phyloP scores from a whole-genome alignment of 2,113 vertebrate species.

The Nymphicus hollandicus region DNA sequence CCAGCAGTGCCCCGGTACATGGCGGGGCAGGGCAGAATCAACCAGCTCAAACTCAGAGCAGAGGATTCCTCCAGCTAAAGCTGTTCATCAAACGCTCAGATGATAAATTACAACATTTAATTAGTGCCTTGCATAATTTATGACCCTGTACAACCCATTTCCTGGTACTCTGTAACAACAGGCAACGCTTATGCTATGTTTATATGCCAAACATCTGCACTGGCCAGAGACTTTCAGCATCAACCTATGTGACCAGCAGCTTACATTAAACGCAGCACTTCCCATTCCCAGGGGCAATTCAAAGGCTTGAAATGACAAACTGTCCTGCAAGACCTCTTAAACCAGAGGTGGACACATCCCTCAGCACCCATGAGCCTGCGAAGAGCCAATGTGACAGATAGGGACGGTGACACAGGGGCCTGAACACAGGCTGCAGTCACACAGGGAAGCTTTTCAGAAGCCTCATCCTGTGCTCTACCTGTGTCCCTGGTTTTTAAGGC shows the following conservation, averaged over 20 bases:
- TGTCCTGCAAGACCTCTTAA: neutral
- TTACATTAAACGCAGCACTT: neutral
- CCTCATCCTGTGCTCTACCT: neutral
- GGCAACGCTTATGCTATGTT: neutral
- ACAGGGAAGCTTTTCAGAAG: neutral
- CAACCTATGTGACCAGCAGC: neutral
- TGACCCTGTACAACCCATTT: neutral
- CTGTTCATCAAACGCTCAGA: neutral
- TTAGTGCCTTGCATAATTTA: slow-evolving; percentile 50
- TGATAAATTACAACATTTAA: slow-evolving; percentile 47
- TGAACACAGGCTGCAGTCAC: neutral
- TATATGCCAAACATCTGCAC: neutral
- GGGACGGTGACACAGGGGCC: neutral
- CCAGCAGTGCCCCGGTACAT: rapidly evolving
- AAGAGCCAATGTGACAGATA: neutral
- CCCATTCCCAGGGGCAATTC: neutral
- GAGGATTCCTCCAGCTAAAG: neutral
- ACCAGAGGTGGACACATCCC: neutral
- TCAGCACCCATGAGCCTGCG: neutral
- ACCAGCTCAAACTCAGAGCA: neutral
- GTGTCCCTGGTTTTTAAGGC: neutral
- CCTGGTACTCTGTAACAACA: neutral
- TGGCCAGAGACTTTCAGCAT: neutral
- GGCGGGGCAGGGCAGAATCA: neutral
- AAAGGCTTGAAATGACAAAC: neutral